Percentiles rank a stretch among this genome's conserved stretches.
Evolutionary conservation across 92 coral and sea anemone genomes (phyloP).

Genomic region (Epizoanthus ramosus): DNA sequence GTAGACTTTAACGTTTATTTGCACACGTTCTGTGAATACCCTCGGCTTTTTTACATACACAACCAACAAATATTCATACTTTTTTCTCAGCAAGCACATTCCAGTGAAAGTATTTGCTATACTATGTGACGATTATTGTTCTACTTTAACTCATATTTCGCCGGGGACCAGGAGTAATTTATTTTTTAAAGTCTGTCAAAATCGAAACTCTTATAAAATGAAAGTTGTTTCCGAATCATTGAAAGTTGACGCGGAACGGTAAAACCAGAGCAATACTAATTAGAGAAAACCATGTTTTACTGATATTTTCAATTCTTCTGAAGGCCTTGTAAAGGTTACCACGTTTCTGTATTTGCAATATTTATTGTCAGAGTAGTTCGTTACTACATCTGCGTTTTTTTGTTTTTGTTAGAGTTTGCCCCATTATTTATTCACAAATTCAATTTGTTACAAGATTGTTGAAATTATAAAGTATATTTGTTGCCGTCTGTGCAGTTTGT

Average conservation of each 20-base stretch:
- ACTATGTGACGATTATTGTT: too few species aligned
- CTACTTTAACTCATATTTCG: too few species aligned
- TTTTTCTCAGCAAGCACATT: conserved; percentile 1
- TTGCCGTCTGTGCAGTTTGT: not conserved
- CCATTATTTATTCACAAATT: conserved; percentile 32
- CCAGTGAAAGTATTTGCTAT: not conserved
- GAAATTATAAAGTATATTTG: not conserved
- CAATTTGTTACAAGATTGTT: not conserved
- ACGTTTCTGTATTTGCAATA: too few species aligned
- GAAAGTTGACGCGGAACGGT: not conserved
- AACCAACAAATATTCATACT: not conserved
- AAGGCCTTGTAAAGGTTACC: too few species aligned
- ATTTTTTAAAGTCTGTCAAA: not conserved
- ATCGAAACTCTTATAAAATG: not conserved
- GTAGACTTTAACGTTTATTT: not conserved
- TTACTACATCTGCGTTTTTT: too few species aligned
- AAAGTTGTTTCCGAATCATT: not conserved
- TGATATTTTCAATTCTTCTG: too few species aligned
- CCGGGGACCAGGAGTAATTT: too few species aligned
- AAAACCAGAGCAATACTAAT: not conserved
- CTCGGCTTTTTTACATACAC: not conserved
- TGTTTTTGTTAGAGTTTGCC: not conserved
- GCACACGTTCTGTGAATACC: not conserved
- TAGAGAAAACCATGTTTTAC: not conserved
- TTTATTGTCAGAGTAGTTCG: too few species aligned